Conservation (phyloP, 1,140 invertebrate genomes). For the Bombus soroeensis region DNA sequence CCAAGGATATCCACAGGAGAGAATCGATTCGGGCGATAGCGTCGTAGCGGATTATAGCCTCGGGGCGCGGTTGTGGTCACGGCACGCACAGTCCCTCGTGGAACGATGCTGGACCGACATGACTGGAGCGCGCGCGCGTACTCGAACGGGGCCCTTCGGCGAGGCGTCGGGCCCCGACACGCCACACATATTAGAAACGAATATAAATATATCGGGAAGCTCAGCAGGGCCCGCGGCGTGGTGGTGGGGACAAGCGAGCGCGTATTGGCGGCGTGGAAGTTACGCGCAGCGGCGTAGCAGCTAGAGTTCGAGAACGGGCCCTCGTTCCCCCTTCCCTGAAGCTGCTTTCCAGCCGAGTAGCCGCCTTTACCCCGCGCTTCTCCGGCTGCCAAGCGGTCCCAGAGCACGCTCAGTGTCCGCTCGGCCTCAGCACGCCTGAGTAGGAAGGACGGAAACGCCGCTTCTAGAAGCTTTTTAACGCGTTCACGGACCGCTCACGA, state of each 20-base stretch:
- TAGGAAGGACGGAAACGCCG: conserved; percentile 39
- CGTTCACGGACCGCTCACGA: not conserved
- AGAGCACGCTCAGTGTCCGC: conserved; percentile 70
- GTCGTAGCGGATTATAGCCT: conserved; percentile 21
- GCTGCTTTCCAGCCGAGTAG: conserved; percentile 17
- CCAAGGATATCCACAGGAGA: not conserved
- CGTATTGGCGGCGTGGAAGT: conserved; percentile 64
- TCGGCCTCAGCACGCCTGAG: conserved; percentile 67
- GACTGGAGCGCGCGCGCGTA: conserved; percentile 24
- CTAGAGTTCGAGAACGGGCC: conserved; percentile 36
- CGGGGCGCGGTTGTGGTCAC: conserved; percentile 27
- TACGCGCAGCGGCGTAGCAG: conserved; percentile 60
- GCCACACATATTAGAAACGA: conserved; percentile 75
- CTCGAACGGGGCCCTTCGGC: conserved; percentile 50
- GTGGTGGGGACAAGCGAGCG: conserved; percentile 43
- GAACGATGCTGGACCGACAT: conserved; percentile 22
- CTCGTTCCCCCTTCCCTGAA: conserved; percentile 41
- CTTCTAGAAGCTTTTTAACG: conserved; percentile 51
- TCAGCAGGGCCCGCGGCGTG: not conserved
- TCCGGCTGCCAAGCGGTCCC: conserved; percentile 54
- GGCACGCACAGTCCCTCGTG: conserved; percentile 42
- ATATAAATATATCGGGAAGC: conserved; percentile 78
- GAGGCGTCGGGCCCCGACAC: conserved; percentile 64
- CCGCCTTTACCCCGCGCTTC: conserved; percentile 40
- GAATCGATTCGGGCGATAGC: conserved; percentile 3